Evolutionary conservation across 1,140 invertebrate genomes (phyloP).

Genomic region (Saccostrea glomerata): DNA sequence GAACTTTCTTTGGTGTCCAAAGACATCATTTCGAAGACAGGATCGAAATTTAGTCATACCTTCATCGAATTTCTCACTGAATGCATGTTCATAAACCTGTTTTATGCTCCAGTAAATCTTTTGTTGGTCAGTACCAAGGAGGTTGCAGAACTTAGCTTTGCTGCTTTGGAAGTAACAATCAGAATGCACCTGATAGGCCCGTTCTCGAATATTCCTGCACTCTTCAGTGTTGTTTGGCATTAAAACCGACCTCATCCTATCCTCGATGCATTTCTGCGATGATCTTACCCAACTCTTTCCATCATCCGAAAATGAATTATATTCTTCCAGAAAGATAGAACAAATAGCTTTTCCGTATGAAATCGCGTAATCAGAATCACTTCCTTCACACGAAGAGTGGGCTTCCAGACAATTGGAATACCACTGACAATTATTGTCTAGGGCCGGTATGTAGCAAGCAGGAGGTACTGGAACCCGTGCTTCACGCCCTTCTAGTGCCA

Average conservation of each 20-base stretch:
- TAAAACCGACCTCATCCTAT: neutral
- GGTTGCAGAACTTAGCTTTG: neutral
- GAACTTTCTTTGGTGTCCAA: neutral
- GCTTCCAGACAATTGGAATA: neutral
- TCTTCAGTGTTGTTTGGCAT: constrained; percentile 6
- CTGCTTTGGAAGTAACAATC: neutral
- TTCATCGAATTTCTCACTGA: neutral
- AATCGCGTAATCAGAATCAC: neutral
- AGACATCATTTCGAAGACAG: constrained; percentile 20
- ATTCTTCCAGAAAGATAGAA: neutral
- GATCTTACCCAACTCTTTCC: neutral
- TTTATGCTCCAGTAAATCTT: constrained; percentile 23
- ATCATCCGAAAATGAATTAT: constrained; percentile 2
- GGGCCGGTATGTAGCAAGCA: neutral
- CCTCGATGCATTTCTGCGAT: neutral
- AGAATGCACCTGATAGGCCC: neutral
- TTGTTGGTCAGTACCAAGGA: neutral
- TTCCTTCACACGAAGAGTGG: neutral
- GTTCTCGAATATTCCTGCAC: neutral
- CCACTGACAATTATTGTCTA: neutral
- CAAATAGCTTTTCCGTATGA: constrained; percentile 11
- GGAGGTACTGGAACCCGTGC: neutral
- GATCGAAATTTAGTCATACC: neutral
- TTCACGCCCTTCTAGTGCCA: neutral
- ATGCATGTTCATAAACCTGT: neutral